Evolutionary conservation across 2,797 vertebrate species (phyloP).

Genomic region (Crypturellus tataupa): DNA sequence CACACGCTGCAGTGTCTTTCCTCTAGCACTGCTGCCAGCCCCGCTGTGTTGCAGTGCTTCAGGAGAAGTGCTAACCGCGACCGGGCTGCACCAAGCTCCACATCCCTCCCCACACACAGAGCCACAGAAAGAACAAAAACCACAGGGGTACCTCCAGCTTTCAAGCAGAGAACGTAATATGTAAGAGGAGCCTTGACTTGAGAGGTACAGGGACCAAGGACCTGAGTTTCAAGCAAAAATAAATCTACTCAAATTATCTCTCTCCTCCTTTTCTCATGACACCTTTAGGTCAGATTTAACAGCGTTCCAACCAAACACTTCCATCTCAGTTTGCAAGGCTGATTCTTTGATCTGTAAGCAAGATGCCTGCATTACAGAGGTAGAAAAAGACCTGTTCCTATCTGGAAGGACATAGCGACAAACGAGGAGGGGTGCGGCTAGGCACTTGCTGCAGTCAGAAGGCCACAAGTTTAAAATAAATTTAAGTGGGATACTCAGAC

Average conservation of each 20-base stretch:
- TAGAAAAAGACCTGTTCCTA: background rate
- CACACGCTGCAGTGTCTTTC: background rate
- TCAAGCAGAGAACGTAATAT: background rate
- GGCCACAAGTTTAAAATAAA: background rate
- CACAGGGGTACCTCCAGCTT: background rate
- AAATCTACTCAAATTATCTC: background rate
- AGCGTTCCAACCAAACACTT: background rate
- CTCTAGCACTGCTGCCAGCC: background rate
- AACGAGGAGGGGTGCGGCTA: background rate
- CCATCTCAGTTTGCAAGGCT: background rate
- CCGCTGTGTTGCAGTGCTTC: background rate
- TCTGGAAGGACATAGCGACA: background rate
- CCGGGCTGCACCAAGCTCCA: background rate
- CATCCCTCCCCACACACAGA: background rate
- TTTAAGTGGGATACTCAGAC: background rate
- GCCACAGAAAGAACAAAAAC: background rate
- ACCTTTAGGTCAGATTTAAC: background rate
- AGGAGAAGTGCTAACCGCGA: background rate
- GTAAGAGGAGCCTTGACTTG: background rate
- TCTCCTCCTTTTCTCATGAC: background rate
- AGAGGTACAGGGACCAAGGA: background rate
- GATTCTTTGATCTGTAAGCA: background rate
- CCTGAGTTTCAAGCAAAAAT: background rate
- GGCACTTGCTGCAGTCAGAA: conserved; percentile 14
- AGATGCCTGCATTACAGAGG: background rate